Evolutionary conservation across 2,888 invertebrate species (phyloP), one percentile per base, ranked within the genome.

Genomic region (Hyles lineata): DNA sequence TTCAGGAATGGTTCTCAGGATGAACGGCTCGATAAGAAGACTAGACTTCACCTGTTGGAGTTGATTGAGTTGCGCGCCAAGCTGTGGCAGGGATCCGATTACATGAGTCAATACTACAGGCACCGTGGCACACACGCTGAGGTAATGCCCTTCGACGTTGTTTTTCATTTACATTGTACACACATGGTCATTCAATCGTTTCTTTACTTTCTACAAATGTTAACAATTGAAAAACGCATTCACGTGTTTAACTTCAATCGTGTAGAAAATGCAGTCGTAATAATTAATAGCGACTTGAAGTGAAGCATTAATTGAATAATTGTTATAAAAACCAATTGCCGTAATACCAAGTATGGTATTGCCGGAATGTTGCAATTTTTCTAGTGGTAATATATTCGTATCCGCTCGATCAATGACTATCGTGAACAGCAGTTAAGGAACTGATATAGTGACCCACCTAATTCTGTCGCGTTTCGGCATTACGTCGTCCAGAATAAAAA

Each of bases 51-150:
- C 91, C 96, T 99, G 85, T 96, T 99, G 89, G 98, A 99, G 95
- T 95, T 99, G 77, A 98, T 99, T 84, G 99, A 99, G 95, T 95
- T 99, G 87, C 96, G 99, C 88, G 98, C 98, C 77, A 97, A 97
- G 92, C 96, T 97, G 87, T 99, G 99, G 99, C 97, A 97, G 87
- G 96, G 97, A 76, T 97, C 96, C 80, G 97, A 98, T 90, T 97
- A 97, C 83, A 97, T 98, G 95, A 97, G 96, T 91, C 96, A 97
- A 85, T 98, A 98, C 92, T 98, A 98, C 88, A 96, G 96, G 88
- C 95, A 96, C 83, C 96, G 96, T 88, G 96, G 95, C 88, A 96
- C 96, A 81, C 96, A 95, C 85, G 95, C 96, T 86, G 96, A 94
- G 93, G 94, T 94, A 89, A 83, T 71, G 43, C 17, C 25, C 23